A percentile compares a stretch with the other conserved stretches of the same genome.
Conservation (phyloP, 2,888 invertebrate genomes). For the Poecilobothrus nobilitatus region DNA sequence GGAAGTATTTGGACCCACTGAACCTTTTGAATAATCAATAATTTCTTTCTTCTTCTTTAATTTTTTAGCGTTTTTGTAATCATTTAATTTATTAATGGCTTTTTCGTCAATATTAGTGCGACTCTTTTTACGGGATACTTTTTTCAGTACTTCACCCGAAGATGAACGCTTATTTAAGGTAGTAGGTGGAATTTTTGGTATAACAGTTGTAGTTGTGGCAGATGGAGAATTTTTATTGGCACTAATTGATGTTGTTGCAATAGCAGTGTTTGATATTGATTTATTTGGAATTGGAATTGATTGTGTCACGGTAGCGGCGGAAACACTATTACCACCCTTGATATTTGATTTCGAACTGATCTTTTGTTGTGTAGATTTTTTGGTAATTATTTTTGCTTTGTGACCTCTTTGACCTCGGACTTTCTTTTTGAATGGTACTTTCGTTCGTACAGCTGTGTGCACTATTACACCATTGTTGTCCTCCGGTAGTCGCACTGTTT, state of each 20-base stretch:
- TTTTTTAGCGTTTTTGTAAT: conserved; percentile 44
- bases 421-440: conserved; percentile 78
- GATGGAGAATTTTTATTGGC: conserved; percentile 20
- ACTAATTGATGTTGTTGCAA: conserved; percentile 15
- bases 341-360: conserved; percentile 14
- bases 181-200: background rate
- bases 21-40: conserved; percentile 58
- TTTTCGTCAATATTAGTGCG: conserved; percentile 43
- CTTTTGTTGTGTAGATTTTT: conserved; percentile 34
- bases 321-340: background rate
- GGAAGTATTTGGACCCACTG: conserved; percentile 31
- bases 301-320: background rate
- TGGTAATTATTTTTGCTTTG: conserved; percentile 35
- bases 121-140: conserved; percentile 43
- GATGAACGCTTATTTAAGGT: background rate
- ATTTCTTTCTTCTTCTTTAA: conserved; percentile 59
- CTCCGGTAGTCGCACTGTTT: conserved; percentile 75
- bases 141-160: conserved; percentile 34
- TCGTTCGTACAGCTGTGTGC: conserved; percentile 77
- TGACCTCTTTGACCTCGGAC: conserved; percentile 47
- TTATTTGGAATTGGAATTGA: conserved; percentile 24
- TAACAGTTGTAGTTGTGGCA: conserved; percentile 13
- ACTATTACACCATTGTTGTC: conserved; percentile 68
- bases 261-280: conserved; percentile 23
- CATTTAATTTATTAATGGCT: conserved; percentile 30